Evolutionary conservation across 1,140 invertebrate species (phyloP).

Genomic region (Samia ricini): DNA sequence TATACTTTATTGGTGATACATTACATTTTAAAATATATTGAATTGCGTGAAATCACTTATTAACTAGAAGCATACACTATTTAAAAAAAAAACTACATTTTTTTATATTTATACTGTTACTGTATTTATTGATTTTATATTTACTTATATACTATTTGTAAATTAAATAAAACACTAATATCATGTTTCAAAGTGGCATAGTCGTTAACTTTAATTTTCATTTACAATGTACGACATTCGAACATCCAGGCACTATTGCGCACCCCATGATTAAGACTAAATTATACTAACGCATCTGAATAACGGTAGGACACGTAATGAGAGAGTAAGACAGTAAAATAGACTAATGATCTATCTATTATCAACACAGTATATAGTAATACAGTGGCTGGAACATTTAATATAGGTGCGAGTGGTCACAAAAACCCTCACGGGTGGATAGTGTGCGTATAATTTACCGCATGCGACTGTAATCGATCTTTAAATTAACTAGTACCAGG

Average conservation of each 20-base stretch:
- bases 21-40: no score
- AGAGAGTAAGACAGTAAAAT: constrained; percentile 15
- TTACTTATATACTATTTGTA: no score
- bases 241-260: neutral
- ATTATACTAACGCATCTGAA: neutral
- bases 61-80: no score
- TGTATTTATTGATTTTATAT: no score
- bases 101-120: no score
- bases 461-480: neutral
- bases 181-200: no score
- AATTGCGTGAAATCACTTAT: no score
- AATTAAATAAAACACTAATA: no score
- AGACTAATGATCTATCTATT: constrained; percentile 17
- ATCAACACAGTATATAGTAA: neutral
- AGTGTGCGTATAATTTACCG: constrained; percentile 2
- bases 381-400: neutral
- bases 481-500: neutral
- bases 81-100: no score
- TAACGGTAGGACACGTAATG: constrained; percentile 20
- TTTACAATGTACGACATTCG: constrained; percentile 9
- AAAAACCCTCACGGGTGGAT: constrained; percentile 4
- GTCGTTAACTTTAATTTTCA: neutral
- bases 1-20: no score
- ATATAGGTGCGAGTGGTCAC: neutral
- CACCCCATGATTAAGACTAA: neutral